Evolutionary conservation across 2,888 invertebrate species (phyloP).

Genomic region (Orthonevra nobilis): DNA sequence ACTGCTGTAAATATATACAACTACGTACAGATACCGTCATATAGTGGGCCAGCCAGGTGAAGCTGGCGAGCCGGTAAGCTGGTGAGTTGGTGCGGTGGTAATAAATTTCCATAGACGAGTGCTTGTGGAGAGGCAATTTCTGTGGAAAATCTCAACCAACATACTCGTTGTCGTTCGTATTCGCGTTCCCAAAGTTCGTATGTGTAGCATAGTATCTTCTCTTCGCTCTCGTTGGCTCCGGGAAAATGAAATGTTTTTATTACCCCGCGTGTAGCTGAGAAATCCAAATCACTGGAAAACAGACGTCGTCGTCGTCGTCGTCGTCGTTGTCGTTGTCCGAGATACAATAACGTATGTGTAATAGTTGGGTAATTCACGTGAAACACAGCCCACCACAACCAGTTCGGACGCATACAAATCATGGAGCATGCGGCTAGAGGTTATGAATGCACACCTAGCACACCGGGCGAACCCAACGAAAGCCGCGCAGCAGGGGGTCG

Average conservation of each 20-base stretch:
- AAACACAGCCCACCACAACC: conserved; percentile 60
- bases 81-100: conserved; percentile 50
- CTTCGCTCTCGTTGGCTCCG: conserved; percentile 38
- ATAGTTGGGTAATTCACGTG: conserved; percentile 70
- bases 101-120: conserved; percentile 69
- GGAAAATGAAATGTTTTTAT: conserved; percentile 66
- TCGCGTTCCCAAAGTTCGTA: not conserved
- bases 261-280: conserved; percentile 55
- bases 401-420: conserved; percentile 61
- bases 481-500: conserved; percentile 59
- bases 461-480: conserved; percentile 45
- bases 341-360: conserved; percentile 69
- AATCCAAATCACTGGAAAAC: conserved; percentile 60
- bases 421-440: conserved; percentile 58
- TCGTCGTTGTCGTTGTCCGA: conserved; percentile 35
- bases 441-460: conserved; percentile 48
- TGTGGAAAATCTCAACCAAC: conserved; percentile 54
- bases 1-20: conserved; percentile 5
- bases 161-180: conserved; percentile 10
- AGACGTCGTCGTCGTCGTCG: conserved; percentile 35
- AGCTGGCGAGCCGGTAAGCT: conserved; percentile 42
- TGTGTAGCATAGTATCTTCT: conserved; percentile 9
- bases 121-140: conserved; percentile 58
- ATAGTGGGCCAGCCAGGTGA: conserved; percentile 46
- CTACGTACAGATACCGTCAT: conserved; percentile 6